Evolutionary conservation across 2,113 vertebrate species (phyloP).

Genomic region (Motacilla alba): DNA sequence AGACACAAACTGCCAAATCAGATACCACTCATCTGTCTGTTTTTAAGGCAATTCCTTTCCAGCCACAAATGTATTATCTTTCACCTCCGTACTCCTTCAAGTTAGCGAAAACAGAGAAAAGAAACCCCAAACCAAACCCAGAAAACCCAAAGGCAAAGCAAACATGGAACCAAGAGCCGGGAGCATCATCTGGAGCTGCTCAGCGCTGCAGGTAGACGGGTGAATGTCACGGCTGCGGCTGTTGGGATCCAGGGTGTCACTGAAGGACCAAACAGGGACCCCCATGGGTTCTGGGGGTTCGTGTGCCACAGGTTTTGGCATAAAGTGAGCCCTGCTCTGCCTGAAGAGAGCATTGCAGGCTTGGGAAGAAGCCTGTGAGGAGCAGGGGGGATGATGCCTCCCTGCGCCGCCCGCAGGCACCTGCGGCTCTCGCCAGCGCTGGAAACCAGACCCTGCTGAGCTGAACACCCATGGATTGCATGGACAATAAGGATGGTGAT

Average conservation of each 20-base stretch:
- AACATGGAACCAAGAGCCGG: background rate
- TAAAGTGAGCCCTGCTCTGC: background rate
- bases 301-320: rapidly evolving
- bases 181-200: background rate
- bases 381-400: background rate
- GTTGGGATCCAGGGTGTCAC: rapidly evolving
- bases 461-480: background rate
- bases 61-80: slow-evolving; percentile 7
- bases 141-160: background rate
- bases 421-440: background rate
- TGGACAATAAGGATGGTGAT: background rate
- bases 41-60: slow-evolving; percentile 12
- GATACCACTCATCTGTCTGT: slow-evolving; percentile 28
- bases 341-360: rapidly evolving
- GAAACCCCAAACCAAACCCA: background rate
- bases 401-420: background rate
- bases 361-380: background rate
- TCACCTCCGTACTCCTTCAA: background rate
- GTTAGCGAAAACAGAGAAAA: background rate
- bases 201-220: background rate
- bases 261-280: rapidly evolving
- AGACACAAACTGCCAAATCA: slow-evolving; percentile 1
- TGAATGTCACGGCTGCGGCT: rapidly evolving
- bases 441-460: background rate
- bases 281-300: rapidly evolving